phyloP scores from a whole-genome alignment of 2,888 invertebrate genomes.

The Cheilosia scutellata region DNA sequence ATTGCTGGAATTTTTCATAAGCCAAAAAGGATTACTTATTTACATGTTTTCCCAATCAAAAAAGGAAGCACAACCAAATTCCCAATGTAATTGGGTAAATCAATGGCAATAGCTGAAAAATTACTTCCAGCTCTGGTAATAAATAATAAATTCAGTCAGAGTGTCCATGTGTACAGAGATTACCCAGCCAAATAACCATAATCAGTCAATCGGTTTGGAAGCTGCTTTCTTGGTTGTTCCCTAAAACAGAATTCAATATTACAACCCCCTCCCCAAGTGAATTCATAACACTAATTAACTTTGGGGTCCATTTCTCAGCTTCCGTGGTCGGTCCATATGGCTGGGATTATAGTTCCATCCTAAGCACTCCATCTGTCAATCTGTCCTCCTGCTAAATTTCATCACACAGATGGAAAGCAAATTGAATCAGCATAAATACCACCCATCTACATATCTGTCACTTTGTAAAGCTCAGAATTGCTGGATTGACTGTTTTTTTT shows the following conservation, averaged over 20 bases:
- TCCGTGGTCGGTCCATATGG: neutral
- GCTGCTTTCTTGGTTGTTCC: neutral
- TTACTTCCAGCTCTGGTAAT: neutral
- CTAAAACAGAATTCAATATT: neutral
- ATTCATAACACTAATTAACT: slow-evolving; percentile 27
- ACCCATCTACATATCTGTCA: slow-evolving; percentile 31
- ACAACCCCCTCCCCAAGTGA: neutral
- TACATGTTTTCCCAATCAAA: neutral
- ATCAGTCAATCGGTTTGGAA: neutral
- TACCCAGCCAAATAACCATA: slow-evolving; percentile 1
- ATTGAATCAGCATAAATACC: slow-evolving; percentile 55
- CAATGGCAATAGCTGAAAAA: neutral
- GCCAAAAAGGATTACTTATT: neutral
- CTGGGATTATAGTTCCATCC: neutral
- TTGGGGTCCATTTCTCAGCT: slow-evolving; percentile 14
- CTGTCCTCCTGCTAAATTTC: neutral
- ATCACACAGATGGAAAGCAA: slow-evolving; percentile 28
- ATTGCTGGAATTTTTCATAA: slow-evolving; percentile 1
- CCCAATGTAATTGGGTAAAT: neutral
- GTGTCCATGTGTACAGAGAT: neutral
- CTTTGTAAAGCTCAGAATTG: slow-evolving; percentile 19
- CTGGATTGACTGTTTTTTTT: slow-evolving; percentile 3
- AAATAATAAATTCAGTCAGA: neutral
- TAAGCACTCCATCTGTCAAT: slow-evolving; percentile 33
- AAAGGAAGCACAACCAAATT: neutral